Conservation (phyloP, 37 sponge, comb jelly and placozoan species). For the Tethya wilhelma region DNA sequence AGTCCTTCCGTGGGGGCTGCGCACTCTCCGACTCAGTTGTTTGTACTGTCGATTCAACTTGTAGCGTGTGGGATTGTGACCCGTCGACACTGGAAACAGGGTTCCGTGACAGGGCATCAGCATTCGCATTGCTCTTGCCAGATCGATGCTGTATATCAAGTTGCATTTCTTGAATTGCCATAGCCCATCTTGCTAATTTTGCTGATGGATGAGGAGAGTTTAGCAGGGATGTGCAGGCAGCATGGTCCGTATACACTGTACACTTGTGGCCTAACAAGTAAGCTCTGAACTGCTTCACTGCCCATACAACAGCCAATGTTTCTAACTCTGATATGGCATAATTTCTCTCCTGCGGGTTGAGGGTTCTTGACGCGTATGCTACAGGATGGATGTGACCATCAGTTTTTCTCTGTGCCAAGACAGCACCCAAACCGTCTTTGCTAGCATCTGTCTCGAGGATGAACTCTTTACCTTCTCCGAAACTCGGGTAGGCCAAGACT, state of each 20-base stretch:
- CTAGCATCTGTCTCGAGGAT: slow-evolving; percentile 46
- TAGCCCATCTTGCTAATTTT: slow-evolving; percentile 47
- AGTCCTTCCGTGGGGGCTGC: too few species aligned
- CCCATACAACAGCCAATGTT: slow-evolving; percentile 51
- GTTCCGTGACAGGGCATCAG: too few species aligned
- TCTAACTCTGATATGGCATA: slow-evolving; percentile 46
- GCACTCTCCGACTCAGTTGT: too few species aligned
- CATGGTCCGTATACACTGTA: slow-evolving; percentile 52
- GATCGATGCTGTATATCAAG: slow-evolving; percentile 36
- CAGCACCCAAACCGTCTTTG: slow-evolving; percentile 65
- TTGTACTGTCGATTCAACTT: too few species aligned
- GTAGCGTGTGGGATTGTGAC: too few species aligned
- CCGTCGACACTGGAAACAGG: too few species aligned
- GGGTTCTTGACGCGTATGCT: slow-evolving; percentile 29
- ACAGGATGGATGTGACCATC: slow-evolving; percentile 17
- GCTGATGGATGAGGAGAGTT: slow-evolving; percentile 28
- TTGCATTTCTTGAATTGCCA: slow-evolving; percentile 53
- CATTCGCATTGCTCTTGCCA: slow-evolving; percentile 32
- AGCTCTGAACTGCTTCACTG: slow-evolving; percentile 25
- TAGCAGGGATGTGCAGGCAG: slow-evolving; percentile 32
- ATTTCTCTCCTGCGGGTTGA: slow-evolving; percentile 16
- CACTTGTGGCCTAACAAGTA: slow-evolving; percentile 29
- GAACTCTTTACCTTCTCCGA: slow-evolving; percentile 20
- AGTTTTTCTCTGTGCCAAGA: slow-evolving; percentile 31
- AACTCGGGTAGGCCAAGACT: slow-evolving; percentile 43